Evolutionary conservation across 1,140 invertebrate species (phyloP).

Genomic region (Drosophila pachea): DNA sequence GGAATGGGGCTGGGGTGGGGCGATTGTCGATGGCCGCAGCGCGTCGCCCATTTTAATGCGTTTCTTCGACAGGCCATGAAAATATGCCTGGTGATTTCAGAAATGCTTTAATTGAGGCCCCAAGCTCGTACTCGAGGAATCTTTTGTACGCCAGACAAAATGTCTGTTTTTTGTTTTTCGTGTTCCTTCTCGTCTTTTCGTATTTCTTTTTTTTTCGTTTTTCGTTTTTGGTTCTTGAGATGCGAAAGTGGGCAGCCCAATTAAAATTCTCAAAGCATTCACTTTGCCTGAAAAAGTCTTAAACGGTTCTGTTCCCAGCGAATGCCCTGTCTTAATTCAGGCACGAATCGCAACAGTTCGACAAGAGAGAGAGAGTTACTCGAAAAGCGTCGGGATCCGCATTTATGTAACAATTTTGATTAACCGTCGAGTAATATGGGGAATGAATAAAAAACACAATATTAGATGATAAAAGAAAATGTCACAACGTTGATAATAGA

Average conservation of each 20-base stretch:
- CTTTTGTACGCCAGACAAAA: constrained; percentile 56
- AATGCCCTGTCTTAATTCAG: not conserved
- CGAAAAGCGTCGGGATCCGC: constrained; percentile 20
- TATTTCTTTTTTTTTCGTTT: no score
- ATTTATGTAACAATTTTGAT: no score
- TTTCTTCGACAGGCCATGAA: constrained; percentile 74
- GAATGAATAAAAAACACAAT: no score
- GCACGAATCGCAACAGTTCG: not conserved
- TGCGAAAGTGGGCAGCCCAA: constrained; percentile 70
- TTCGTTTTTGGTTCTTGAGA: constrained; percentile 47
- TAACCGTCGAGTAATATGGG: no score
- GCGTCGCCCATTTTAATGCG: constrained; percentile 75
- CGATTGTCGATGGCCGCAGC: constrained; percentile 25
- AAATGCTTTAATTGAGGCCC: constrained; percentile 73
- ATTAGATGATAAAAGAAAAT: no score
- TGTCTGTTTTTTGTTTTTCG: constrained; percentile 59
- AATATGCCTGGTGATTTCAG: constrained; percentile 72
- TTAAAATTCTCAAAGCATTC: constrained; percentile 71
- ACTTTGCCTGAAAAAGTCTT: constrained; percentile 60
- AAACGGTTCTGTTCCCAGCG: constrained; percentile 16
- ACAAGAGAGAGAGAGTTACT: no score
- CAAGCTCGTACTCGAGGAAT: constrained; percentile 20
- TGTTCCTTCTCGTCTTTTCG: no score
- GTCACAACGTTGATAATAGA: no score
- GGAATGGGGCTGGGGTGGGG: not conserved